A percentile compares a stretch with the other conserved stretches of the same genome.
Evolutionary conservation across 1,140 invertebrate species (phyloP).

Genomic region (Brachionus plicatilis): DNA sequence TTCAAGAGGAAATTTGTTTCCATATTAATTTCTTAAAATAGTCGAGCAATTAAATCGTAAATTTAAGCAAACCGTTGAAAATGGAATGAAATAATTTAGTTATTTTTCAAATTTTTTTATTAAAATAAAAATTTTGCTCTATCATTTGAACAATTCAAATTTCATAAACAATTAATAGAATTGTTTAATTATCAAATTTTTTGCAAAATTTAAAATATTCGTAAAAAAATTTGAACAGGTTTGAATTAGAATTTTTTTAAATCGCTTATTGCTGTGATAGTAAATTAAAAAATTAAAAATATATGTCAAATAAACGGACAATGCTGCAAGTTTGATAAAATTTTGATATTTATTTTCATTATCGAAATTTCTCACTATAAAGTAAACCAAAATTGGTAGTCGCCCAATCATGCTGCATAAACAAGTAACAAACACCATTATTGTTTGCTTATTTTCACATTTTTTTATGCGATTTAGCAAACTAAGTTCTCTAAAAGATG

Average conservation of each 20-base stretch:
- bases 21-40: too few relatives aligned
- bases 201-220: neutral
- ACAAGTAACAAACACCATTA: neutral
- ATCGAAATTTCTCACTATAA: neutral
- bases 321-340: neutral
- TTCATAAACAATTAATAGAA: neutral
- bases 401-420: neutral
- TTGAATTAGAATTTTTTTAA: neutral
- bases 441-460: constrained; percentile 1
- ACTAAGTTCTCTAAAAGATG: neutral
- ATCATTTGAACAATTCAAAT: neutral
- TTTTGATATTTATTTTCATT: neutral
- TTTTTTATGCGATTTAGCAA: neutral
- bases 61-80: too few relatives aligned
- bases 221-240: neutral
- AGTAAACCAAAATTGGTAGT: neutral
- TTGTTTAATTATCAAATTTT: neutral
- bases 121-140: too few relatives aligned
- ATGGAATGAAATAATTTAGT: too few relatives aligned
- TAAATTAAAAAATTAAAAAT: neutral
- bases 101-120: too few relatives aligned
- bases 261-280: neutral
- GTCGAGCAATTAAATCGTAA: too few relatives aligned
- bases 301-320: neutral
- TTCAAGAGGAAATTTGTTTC: too few relatives aligned